phyloP scores from a whole-genome alignment of 2,797 vertebrate species.

The Simalia tracyae region DNA sequence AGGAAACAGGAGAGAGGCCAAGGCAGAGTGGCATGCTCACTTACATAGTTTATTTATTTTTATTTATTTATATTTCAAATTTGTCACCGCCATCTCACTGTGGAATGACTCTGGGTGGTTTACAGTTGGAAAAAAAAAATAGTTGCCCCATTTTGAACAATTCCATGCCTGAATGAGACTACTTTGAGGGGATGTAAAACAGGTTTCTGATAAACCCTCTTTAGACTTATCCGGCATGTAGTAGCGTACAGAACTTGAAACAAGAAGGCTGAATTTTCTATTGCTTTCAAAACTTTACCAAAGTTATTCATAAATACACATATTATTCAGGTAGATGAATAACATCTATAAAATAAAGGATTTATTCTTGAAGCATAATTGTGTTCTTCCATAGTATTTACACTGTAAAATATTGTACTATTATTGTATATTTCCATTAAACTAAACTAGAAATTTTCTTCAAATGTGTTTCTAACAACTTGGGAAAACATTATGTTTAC shows the following conservation, averaged over 20 bases:
- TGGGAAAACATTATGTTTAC: neutral
- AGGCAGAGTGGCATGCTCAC: neutral
- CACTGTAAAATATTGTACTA: neutral
- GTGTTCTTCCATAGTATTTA: slow-evolving; percentile 17
- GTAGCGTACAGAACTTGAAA: neutral
- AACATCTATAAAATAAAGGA: slow-evolving; percentile 26
- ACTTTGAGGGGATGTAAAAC: neutral
- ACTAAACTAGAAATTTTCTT: neutral
- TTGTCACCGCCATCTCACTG: too few relatives aligned
- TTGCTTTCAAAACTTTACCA: neutral
- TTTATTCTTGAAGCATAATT: neutral
- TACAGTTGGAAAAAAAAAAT: too few relatives aligned
- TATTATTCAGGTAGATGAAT: neutral
- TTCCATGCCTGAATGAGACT: neutral
- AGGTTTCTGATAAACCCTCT: neutral
- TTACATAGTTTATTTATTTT: neutral
- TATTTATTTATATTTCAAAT: too few relatives aligned
- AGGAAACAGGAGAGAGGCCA: neutral
- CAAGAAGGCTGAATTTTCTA: neutral
- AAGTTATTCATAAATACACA: neutral
- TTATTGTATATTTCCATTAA: slow-evolving; percentile 14
- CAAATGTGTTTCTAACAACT: neutral
- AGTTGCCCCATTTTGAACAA: neutral
- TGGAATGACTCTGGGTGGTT: too few relatives aligned
- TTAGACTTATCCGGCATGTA: neutral